A percentile compares a stretch with the other conserved stretches of the same genome.
phyloP scores from a whole-genome alignment of 1,140 invertebrate genomes.

The Pseudomyrmex concolor region DNA sequence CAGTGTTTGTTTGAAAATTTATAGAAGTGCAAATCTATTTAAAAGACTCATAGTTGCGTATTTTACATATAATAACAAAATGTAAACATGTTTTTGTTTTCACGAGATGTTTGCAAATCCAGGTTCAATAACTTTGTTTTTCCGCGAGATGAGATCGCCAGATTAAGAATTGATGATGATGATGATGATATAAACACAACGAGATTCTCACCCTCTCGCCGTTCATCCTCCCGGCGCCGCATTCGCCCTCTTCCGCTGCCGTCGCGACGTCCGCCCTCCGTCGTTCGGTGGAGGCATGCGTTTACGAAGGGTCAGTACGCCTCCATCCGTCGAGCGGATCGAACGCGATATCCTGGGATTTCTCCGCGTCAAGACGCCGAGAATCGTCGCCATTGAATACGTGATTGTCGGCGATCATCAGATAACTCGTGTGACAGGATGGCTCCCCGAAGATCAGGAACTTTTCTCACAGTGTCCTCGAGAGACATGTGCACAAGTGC shows the following conservation, averaged over 20 bases:
- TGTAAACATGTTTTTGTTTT: too few species aligned
- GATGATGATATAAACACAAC: not conserved
- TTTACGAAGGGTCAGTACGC: constrained; percentile 79
- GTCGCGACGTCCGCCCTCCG: constrained; percentile 28
- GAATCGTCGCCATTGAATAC: not conserved
- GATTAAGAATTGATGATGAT: too few species aligned
- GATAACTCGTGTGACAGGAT: not conserved
- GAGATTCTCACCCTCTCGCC: not conserved
- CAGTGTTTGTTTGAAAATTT: too few species aligned
- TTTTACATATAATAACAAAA: too few species aligned
- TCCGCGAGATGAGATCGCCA: too few species aligned
- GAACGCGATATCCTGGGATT: constrained; percentile 43
- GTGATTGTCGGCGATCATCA: not conserved
- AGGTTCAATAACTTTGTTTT: too few species aligned
- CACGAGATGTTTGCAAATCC: too few species aligned
- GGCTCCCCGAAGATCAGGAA: not conserved
- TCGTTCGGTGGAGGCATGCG: constrained; percentile 71
- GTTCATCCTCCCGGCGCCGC: constrained; percentile 61
- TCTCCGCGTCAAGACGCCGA: not conserved
- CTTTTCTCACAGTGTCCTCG: too few species aligned
- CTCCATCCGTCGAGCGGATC: constrained; percentile 73
- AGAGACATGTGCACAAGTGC: not conserved
- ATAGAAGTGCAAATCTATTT: too few species aligned
- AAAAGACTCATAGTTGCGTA: too few species aligned
- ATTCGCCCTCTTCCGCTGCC: constrained; percentile 42